These are phyloP conservation scores for Sesia apiformis DNA, from an alignment of 2,888 invertebrate genomes.

Conservation along the genomic window DNA sequence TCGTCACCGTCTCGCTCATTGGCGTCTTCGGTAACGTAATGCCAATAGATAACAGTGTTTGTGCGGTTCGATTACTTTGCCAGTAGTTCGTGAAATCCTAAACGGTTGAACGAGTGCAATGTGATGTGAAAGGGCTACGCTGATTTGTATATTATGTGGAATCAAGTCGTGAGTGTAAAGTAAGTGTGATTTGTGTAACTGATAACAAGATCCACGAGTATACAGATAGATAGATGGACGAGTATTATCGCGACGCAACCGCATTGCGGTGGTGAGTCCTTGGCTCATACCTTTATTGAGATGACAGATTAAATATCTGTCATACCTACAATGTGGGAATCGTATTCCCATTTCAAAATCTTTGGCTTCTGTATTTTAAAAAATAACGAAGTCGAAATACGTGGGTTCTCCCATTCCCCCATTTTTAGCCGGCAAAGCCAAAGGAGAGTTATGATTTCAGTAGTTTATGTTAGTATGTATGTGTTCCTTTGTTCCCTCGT, in stretches of 20 bases:
- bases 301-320: no score
- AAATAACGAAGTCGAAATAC: no score
- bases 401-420: no score
- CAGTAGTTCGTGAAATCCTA: constrained; percentile 3
- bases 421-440: no score
- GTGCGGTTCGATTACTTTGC: constrained; percentile 2
- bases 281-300: neutral
- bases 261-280: neutral
- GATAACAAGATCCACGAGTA: neutral
- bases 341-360: no score
- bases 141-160: constrained; percentile 38
- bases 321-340: no score
- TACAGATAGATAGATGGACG: neutral
- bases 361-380: no score
- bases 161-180: constrained; percentile 49
- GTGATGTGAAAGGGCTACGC: constrained; percentile 14
- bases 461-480: no score
- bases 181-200: constrained; percentile 17
- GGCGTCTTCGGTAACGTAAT: constrained; percentile 12
- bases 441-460: no score
- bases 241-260: neutral
- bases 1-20: constrained; percentile 12
- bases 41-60: constrained; percentile 22
- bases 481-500: no score
- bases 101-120: constrained; percentile 11